phyloP scores from a whole-genome alignment of 2,113 vertebrate genomes.

The Struthidea cinerea region DNA sequence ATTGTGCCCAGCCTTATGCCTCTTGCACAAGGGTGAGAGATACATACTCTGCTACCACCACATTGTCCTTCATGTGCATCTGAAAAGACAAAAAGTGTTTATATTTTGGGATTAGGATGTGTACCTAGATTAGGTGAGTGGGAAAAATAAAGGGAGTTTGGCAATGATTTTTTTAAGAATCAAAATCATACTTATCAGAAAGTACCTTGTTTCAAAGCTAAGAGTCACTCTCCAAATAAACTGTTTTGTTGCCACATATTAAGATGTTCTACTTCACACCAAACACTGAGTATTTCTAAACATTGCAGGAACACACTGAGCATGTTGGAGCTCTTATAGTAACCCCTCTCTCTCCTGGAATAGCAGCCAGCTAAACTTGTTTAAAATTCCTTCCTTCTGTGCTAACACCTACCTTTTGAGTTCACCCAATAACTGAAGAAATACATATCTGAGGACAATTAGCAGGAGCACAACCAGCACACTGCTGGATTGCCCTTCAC shows the following conservation, averaged over 20 bases:
- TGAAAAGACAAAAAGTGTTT: not conserved
- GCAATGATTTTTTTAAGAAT: not conserved
- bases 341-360: not conserved
- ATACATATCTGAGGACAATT: accelerated
- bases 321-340: not conserved
- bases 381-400: not conserved
- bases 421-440: not conserved
- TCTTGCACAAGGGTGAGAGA: not conserved
- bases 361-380: not conserved
- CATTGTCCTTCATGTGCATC: not conserved
- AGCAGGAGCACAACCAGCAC: not conserved
- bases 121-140: not conserved
- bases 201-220: not conserved
- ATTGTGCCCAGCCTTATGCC: not conserved
- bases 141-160: not conserved
- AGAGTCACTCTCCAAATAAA: not conserved
- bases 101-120: not conserved
- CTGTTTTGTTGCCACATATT: not conserved
- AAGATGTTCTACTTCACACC: not conserved
- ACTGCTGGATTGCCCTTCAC: not conserved
- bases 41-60: not conserved
- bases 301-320: not conserved
- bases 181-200: not conserved
- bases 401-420: not conserved
- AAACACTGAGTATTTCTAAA: not conserved